Evolutionary conservation across 2,797 vertebrate species (phyloP).

Genomic region (Neosilurus mollespiculum): DNA sequence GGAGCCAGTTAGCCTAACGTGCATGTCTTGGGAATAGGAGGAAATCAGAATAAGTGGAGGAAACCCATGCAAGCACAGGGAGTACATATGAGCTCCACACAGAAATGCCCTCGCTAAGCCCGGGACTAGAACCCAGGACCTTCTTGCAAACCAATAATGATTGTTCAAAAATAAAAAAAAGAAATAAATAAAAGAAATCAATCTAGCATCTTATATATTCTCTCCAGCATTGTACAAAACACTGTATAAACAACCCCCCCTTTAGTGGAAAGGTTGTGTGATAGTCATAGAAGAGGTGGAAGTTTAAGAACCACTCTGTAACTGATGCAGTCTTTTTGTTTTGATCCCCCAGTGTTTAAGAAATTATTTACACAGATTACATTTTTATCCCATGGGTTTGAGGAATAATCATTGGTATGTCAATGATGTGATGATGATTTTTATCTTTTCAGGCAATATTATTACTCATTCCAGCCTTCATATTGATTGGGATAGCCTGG

Average conservation of each 20-base stretch:
- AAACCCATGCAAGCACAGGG: no score
- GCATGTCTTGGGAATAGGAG: no score
- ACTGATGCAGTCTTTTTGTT: neutral
- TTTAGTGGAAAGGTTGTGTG: no score
- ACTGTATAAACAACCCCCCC: no score
- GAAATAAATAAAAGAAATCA: neutral
- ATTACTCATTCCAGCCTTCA: slow-evolving; percentile 86
- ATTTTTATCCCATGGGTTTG: neutral
- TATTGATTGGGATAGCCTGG: slow-evolving; percentile 85
- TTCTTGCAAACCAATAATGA: no score
- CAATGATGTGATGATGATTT: neutral
- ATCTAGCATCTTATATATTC: neutral
- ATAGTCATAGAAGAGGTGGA: neutral
- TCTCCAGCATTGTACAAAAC: neutral
- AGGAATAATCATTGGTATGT: neutral
- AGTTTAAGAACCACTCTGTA: neutral
- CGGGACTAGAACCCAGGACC: no score
- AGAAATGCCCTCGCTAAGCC: no score
- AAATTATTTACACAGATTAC: neutral
- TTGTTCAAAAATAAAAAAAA: neutral
- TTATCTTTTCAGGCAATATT: slow-evolving; percentile 79
- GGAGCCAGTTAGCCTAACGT: no score
- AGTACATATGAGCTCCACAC: no score
- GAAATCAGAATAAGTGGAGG: no score
- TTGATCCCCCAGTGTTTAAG: neutral